A percentile compares a stretch with the other conserved stretches of the same genome.
Evolutionary conservation across 23 tunicate genomes (phyloP).

Genomic region (Halocynthia roretzi): DNA sequence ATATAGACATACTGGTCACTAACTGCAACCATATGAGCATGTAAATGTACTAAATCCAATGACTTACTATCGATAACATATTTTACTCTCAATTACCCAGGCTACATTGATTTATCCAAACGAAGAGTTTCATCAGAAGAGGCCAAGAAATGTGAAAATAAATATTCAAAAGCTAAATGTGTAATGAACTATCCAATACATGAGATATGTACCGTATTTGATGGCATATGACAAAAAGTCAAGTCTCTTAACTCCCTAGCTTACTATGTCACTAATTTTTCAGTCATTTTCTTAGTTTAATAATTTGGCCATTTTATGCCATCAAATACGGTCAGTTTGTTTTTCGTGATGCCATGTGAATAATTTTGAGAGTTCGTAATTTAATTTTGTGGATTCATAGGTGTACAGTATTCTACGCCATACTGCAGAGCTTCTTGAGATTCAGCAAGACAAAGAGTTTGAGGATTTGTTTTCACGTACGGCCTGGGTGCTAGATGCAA

Average conservation of each 20-base stretch:
- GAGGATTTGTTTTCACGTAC: conserved; percentile 85
- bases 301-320: no score
- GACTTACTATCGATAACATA: not conserved
- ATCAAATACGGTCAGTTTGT: no score
- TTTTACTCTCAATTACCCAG: conserved; percentile 5
- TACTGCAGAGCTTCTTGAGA: conserved; percentile 80
- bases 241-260: no score
- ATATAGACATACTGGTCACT: no score
- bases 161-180: conserved; percentile 94
- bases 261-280: no score
- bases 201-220: no score
- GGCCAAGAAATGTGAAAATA: conserved; percentile 91
- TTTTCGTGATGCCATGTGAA: no score
- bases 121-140: conserved; percentile 94
- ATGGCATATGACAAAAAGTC: no score
- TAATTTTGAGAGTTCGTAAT: no score
- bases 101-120: conserved; percentile 96
- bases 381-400: not conserved
- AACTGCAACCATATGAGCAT: no score
- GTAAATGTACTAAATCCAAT: not conserved
- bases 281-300: no score
- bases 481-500: conserved; percentile 82
- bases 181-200: conserved; percentile 1
- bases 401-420: conserved; percentile 83
- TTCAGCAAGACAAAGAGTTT: conserved; percentile 60